phyloP scores from a whole-genome alignment of 2,888 invertebrate genomes.

The Halocaridina rubra region DNA sequence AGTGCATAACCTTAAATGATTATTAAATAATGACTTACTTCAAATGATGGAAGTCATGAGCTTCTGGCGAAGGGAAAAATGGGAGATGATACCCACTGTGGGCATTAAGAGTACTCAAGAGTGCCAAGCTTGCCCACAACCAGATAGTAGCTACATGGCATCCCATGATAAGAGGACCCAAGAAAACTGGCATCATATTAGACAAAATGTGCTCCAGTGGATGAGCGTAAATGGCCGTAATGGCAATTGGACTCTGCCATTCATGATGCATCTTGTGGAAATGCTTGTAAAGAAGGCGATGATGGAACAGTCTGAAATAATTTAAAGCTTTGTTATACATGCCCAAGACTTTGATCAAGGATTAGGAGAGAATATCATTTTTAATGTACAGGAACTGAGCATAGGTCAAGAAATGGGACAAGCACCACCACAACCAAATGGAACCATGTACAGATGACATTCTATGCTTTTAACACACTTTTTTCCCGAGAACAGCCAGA shows the following conservation, averaged over 20 bases:
- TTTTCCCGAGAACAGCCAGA: too few species aligned
- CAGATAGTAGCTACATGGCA: conserved; percentile 82
- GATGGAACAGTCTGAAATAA: conserved; percentile 79
- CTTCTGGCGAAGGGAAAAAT: conserved; percentile 85
- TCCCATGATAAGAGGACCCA: conserved; percentile 75
- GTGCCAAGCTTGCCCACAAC: conserved; percentile 84
- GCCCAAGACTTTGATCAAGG: too few species aligned
- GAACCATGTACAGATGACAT: too few species aligned
- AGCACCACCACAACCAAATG: too few species aligned
- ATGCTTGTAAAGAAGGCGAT: conserved; percentile 79
- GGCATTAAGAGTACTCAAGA: conserved; percentile 81
- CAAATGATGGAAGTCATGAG: conserved; percentile 88
- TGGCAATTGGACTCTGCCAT: conserved; percentile 89
- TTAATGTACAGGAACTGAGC: too few species aligned
- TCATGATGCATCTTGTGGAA: conserved; percentile 90
- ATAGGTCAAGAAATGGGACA: too few species aligned
- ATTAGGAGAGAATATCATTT: too few species aligned
- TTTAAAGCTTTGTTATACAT: too few species aligned
- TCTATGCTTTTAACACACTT: too few species aligned
- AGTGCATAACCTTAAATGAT: too few species aligned
- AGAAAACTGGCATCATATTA: conserved; percentile 80
- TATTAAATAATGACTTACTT: too few species aligned
- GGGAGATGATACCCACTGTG: conserved; percentile 90
- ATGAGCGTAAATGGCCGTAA: conserved; percentile 84
- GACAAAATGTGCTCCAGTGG: conserved; percentile 81